Conservation (phyloP, 2,888 invertebrate species). For the Anticlea derivata region DNA sequence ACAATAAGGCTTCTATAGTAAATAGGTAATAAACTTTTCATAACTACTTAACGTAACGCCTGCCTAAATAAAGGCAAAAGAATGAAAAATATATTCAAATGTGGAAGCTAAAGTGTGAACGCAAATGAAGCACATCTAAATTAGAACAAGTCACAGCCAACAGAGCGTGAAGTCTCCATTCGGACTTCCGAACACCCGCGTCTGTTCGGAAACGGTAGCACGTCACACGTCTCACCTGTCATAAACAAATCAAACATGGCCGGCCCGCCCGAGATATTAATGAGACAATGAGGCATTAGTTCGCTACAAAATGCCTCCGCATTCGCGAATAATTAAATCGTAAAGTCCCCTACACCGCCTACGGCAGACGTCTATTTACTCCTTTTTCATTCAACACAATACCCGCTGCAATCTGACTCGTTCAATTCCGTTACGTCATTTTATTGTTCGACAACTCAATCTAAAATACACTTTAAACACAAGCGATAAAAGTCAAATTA, state of each 20-base stretch:
- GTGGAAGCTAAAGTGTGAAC: not conserved
- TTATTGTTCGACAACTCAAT: conserved; percentile 40
- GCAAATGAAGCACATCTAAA: conserved; percentile 8
- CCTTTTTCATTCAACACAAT: conserved; percentile 84
- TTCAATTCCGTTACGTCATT: conserved; percentile 61
- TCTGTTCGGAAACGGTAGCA: conserved; percentile 31
- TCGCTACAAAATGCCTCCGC: conserved; percentile 83
- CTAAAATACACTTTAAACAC: conserved; percentile 43
- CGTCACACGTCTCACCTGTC: conserved; percentile 63
- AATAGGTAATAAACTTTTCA: no score
- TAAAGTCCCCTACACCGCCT: conserved; percentile 83
- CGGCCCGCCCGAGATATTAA: conserved; percentile 80
- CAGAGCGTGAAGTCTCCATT: conserved; percentile 11
- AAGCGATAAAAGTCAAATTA: conserved; percentile 42
- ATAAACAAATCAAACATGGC: conserved; percentile 84
- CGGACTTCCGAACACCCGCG: conserved; percentile 17
- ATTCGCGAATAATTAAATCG: conserved; percentile 84
- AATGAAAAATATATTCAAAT: not conserved
- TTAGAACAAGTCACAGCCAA: conserved; percentile 12
- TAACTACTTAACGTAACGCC: no score
- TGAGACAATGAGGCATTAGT: conserved; percentile 84
- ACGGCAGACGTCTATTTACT: conserved; percentile 81
- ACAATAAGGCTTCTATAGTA: no score
- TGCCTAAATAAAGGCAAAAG: not conserved
- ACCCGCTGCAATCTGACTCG: conserved; percentile 77